A percentile compares a stretch with the other conserved stretches of the same genome.
Conservation (phyloP, 2,888 invertebrate genomes). For the Diadromus collaris region DNA sequence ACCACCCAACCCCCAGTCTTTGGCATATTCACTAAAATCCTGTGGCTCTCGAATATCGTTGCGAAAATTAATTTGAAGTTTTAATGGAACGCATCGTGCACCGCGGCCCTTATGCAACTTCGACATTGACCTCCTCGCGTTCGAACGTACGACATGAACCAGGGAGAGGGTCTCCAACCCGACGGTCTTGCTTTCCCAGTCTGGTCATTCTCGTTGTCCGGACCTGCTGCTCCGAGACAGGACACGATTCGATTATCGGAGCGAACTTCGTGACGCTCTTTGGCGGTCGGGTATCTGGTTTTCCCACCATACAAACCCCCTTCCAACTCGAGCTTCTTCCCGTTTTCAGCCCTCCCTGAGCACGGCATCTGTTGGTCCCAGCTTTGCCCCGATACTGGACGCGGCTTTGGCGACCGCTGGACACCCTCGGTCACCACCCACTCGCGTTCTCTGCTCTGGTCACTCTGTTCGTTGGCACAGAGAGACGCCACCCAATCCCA, state of each 20-base stretch:
- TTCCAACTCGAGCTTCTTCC: constrained; percentile 21
- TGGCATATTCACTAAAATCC: constrained; percentile 14
- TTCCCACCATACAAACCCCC: constrained; percentile 23
- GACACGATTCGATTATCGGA: constrained; percentile 72
- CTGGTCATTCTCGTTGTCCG: constrained; percentile 35
- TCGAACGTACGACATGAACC: not conserved
- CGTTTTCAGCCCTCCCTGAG: not conserved
- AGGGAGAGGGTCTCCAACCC: constrained; percentile 63
- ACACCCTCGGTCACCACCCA: constrained; percentile 52
- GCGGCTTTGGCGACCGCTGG: constrained; percentile 41
- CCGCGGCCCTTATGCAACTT: not conserved
- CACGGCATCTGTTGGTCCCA: constrained; percentile 30
- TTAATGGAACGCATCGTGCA: constrained; percentile 72
- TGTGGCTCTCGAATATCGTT: constrained; percentile 1
- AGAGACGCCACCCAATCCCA: constrained; percentile 27
- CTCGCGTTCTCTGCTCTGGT: constrained; percentile 31
- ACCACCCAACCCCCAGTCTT: too few relatives aligned
- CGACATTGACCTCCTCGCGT: constrained; percentile 19
- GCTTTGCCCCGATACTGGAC: constrained; percentile 57
- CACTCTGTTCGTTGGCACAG: constrained; percentile 35
- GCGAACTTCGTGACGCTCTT: constrained; percentile 69
- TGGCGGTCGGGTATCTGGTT: constrained; percentile 56
- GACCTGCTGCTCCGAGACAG: constrained; percentile 41
- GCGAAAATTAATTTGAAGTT: constrained; percentile 76
- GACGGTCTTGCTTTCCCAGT: constrained; percentile 64